These are phyloP conservation scores for Bothrops alternatus DNA, from an alignment of 2,797 vertebrate genomes.

Conservation along the genomic window DNA sequence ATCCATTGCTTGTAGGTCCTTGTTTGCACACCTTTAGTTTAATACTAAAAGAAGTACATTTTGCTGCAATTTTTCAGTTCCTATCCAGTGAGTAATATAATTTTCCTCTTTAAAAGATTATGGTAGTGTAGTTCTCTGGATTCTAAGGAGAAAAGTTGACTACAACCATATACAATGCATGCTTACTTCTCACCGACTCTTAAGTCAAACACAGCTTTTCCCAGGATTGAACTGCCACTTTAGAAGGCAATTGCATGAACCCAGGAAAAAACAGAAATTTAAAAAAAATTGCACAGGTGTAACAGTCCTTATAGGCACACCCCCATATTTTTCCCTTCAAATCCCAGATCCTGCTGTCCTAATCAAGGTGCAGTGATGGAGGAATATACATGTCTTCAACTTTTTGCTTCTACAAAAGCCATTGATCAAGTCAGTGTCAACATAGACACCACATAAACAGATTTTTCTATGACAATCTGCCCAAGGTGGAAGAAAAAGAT, in stretches of 20 bases:
- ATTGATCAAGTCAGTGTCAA: not conserved
- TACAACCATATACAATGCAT: not conserved
- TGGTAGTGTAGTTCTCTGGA: not conserved
- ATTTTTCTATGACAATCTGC: not conserved
- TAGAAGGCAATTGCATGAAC: not conserved
- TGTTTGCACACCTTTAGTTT: not conserved
- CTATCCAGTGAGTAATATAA: not conserved
- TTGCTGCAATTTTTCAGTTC: not conserved
- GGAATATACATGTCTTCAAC: not conserved
- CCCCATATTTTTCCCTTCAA: not conserved
- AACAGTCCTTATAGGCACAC: not conserved
- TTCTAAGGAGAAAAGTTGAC: not conserved
- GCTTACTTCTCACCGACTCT: not conserved
- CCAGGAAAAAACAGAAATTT: not conserved
- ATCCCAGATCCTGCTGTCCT: not conserved
- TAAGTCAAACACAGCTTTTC: not conserved
- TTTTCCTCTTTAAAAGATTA: not conserved
- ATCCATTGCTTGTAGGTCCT: not conserved
- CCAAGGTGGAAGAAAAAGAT: not conserved
- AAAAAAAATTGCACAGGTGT: not conserved
- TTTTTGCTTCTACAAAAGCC: not conserved
- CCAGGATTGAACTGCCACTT: not conserved
- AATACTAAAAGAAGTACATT: not conserved
- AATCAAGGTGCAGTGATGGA: not conserved
- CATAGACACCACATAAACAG: not conserved